Base-by-base conservation (phyloP, 2,113 vertebrate genomes). In the Psammodynastes pulverulentus region DNA sequence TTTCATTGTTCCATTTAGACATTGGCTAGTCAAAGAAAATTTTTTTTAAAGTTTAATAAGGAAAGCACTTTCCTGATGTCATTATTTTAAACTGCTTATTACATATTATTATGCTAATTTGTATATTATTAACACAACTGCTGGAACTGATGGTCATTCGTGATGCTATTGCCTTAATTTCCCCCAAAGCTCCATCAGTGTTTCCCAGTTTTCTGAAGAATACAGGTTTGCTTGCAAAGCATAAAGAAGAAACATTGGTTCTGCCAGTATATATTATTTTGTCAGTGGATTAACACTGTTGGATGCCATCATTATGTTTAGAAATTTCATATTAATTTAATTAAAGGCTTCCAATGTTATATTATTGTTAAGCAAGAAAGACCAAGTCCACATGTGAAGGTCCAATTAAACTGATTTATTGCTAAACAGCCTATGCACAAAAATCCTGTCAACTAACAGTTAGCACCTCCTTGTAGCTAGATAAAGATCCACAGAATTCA, bases 1-100 rank as follows among this genome's bases (percentile, higher is more conserved):
- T 94, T 95, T 96, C 96, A 98, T 95, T 34, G 98, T 98, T 93
- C 98, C 98, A 91, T 98, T 98, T 87, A 97, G 96, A 95, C 98
- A 98, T 19, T 98, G 98, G 92, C 98, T 98, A 95, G 94, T 87
- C 91, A 92, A 21, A 86, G 45, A 89, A 85, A 92, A 4, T 2
- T 15, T 62, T 13, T 13, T 2, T 1, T 1, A 92, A 45, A 54
- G 39, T 84, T 67, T 51, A 87, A 87, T 87, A n/a, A 87, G 29
- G 53, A 54, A 51, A 87, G 17, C 52, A 52, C 1, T 34, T 34
- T n/a, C n/a, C 29, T 52, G 29, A 72, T 15, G 13, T 34, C 62
- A 34, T 72, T 72, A n/a, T 72, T 72, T 72, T 72, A 34, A 72
- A 72, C n/a, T 34, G 13, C n/a, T 34, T n/a, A 62, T n/a, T 34